These are phyloP conservation scores for Frieseomelitta varia DNA, from an alignment of 1,140 invertebrate genomes.

Conservation along the genomic window DNA sequence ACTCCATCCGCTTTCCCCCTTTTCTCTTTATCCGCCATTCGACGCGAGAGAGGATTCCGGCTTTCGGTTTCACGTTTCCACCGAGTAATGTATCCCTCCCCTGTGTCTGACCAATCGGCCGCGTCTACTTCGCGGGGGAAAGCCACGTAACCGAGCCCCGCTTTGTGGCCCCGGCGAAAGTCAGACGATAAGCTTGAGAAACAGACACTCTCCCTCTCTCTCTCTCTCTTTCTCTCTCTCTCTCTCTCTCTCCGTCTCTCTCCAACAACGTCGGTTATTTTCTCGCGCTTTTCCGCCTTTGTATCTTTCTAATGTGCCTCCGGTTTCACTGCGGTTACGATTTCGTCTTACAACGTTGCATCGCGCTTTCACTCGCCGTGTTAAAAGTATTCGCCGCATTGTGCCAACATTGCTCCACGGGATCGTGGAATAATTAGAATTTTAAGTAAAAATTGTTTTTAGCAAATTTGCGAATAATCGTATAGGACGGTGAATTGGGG, in stretches of 20 bases:
- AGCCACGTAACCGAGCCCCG: slow-evolving; percentile 6
- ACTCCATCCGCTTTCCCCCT: neutral
- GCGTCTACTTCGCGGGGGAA: slow-evolving; percentile 2
- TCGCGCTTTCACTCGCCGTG: neutral
- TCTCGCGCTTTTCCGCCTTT: neutral
- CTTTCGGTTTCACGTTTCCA: slow-evolving; percentile 27
- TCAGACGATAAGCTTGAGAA: slow-evolving; percentile 44
- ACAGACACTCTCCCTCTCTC: neutral
- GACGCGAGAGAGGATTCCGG: neutral
- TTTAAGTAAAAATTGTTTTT: neutral
- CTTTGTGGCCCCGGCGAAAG: slow-evolving; percentile 5
- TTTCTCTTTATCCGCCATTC: neutral
- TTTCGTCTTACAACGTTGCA: neutral
- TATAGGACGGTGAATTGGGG: neutral
- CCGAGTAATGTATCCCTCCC: slow-evolving; percentile 12
- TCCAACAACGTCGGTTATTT: neutral
- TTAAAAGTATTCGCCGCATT: neutral
- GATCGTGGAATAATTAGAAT: neutral
- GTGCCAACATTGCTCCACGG: too few species aligned
- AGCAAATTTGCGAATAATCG: neutral
- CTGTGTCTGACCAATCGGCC: slow-evolving; percentile 21
- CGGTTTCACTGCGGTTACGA: neutral
- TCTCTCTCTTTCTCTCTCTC: too few species aligned
- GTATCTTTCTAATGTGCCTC: neutral
- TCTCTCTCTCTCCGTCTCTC: neutral